Base-by-base conservation (phyloP, 1,140 invertebrate species). In the Ceratoteleas bidentatus region DNA sequence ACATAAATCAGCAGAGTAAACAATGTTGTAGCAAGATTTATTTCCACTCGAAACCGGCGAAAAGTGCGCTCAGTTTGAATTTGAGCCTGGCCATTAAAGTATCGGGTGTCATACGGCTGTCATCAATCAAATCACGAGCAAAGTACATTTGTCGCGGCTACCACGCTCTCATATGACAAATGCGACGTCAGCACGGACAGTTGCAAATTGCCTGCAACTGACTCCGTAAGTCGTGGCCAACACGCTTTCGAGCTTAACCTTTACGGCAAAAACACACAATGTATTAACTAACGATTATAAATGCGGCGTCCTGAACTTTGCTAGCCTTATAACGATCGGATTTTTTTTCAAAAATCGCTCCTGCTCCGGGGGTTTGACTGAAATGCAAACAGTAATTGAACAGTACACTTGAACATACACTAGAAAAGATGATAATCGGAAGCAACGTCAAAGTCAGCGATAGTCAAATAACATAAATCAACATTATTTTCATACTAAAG, bases 231-330 rank as follows among this genome's bases (percentile, higher is more conserved):
- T 77, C 50, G 60, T 58, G 65, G 65, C 52, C 52, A 72, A 64
- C 58, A 78, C 36, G 60, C 64, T 70, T 78, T 78, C 32, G 49
- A 72, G 60, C 75, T 72, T 78, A 78, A 78, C 75, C 75, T 78
- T 72, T 78, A 53, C 10, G 10, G 60, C 43, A n/a, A 70, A 60
- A 70, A 72, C 33, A 54, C 40, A 72, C 68, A 72, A 62, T 78
- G 65, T 70, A 57, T 65, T 69, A 78, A 70, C 75, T 70, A 57
- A 65, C 52, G 75, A 70, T 78, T 78, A 70, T 78, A 64, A 70
- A 78, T 70, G 75, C 36, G 57, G 58, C 52, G 60, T 64, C 66
- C 36, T 24, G 24, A 24, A 24, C 24, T 24, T 24, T 24, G 24
- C 24, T 24, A 24, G 24, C 24, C 24, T 24, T 24, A 24, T 4